phyloP scores from a whole-genome alignment of 2,888 invertebrate species.

The Erebia aethiops region DNA sequence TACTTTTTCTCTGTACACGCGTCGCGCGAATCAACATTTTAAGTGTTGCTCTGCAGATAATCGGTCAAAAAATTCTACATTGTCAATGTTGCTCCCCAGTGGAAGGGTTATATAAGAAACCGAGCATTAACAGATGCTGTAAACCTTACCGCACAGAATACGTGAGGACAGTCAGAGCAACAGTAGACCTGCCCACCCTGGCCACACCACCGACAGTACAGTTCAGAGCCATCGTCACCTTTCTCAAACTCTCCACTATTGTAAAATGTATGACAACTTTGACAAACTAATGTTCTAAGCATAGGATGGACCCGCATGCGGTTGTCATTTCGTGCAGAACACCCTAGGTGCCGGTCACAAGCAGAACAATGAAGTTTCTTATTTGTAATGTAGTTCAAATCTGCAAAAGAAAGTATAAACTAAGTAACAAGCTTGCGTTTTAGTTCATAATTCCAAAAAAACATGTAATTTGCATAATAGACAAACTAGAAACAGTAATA shows the following conservation, averaged over 20 bases:
- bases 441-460: too few species aligned
- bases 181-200: conserved; percentile 91
- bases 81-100: too few species aligned
- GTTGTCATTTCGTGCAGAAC: conserved; percentile 84
- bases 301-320: conserved; percentile 89
- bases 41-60: too few species aligned
- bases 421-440: neutral
- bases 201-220: conserved; percentile 93
- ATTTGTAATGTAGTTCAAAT: conserved; percentile 83
- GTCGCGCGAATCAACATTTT: too few species aligned
- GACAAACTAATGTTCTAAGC: conserved; percentile 87
- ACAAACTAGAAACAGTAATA: too few species aligned
- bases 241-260: conserved; percentile 92
- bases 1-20: too few species aligned
- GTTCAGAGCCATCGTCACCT: conserved; percentile 91
- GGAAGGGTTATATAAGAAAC: too few species aligned
- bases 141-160: conserved; percentile 85
- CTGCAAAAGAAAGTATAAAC: conserved; percentile 62
- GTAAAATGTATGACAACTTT: conserved; percentile 89
- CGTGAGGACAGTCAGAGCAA: conserved; percentile 89
- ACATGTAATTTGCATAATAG: too few species aligned
- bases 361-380: conserved; percentile 88
- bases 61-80: too few species aligned
- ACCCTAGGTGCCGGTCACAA: conserved; percentile 89
- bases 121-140: conserved; percentile 36